Evolutionary conservation across 2,113 vertebrate genomes (phyloP), one percentile per base, ranked within the genome.

Genomic region (Megaceryle torquata): DNA sequence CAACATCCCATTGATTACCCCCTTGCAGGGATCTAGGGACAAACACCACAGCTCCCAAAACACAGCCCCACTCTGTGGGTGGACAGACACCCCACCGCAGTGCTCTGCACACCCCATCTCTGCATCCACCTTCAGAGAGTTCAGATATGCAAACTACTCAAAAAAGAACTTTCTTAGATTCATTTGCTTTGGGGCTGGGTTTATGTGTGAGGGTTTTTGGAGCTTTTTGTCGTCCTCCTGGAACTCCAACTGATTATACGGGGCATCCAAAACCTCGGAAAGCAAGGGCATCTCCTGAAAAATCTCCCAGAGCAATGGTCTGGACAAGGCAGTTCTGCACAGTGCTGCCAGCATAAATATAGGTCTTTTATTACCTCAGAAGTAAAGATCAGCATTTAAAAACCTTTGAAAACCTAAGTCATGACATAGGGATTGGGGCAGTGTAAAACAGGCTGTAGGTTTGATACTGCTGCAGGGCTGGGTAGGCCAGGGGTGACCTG

Each of bases 31-130:
- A 82, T 22, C 11, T 59, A 48, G 17, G 33, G 25, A 8, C 31
- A 37, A 51, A 77, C 10, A 15, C 18, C 39, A 13, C 59, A 51
- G 61, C 20, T 53, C 41, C 29, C 6, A 2, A n/a, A 74, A 21
- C 3, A 0, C 20, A 77, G 41, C 26, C 41, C 21, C 0, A 2
- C n/a, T 56, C 72, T 0, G 2, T 43, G n/a, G 53, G 48, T 2
- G 0, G 68, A 41, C 39, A 9, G 39, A 41, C 26, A 26, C 18
- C 18, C 9, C 72, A 18, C 5, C 2, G 2, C 67, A 51, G 14
- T n/a, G 61, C 61, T 29, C 77, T 33, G 60, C 25, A 19, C 5
- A 9, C 13, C 60, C 75, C n/a, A 9, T 2, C 35, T 24, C 83
- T 11, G 18, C 59, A 67, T 17, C 50, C 56, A 65, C 25, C 21